These are phyloP conservation scores for Gryllus longicercus DNA, from an alignment of 2,888 invertebrate species.

Conservation along the genomic window DNA sequence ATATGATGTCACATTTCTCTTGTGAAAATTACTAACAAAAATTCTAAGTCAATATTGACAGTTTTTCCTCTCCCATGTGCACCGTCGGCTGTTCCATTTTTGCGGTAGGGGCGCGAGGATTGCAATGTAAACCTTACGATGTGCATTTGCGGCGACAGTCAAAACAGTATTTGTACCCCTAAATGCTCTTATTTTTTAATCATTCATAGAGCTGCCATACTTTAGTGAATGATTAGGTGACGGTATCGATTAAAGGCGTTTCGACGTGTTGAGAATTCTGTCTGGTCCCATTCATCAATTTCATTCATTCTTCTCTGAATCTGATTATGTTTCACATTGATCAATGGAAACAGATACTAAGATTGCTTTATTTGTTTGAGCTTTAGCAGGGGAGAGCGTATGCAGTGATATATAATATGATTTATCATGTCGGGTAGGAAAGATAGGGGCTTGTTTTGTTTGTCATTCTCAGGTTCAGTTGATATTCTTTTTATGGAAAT, in stretches of 20 bases:
- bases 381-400: too few species aligned
- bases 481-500: too few species aligned
- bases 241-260: background rate
- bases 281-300: background rate
- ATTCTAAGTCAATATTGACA: constrained; percentile 25
- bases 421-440: too few species aligned
- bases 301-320: constrained; percentile 5
- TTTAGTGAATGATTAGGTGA: background rate
- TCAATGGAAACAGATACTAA: background rate
- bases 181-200: background rate
- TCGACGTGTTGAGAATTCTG: background rate
- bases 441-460: too few species aligned
- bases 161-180: too few species aligned
- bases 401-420: too few species aligned
- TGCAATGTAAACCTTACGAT: background rate
- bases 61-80: constrained; percentile 28
- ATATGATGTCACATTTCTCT: too few species aligned
- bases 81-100: constrained; percentile 27
- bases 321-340: background rate
- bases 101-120: background rate
- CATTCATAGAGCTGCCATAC: background rate
- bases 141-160: too few species aligned
- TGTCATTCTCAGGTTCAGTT: too few species aligned
- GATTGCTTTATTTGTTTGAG: too few species aligned
- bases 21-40: too few species aligned